These are phyloP conservation scores for Oxyura jamaicensis DNA, from an alignment of 2,113 vertebrate genomes.

Conservation along the genomic window DNA sequence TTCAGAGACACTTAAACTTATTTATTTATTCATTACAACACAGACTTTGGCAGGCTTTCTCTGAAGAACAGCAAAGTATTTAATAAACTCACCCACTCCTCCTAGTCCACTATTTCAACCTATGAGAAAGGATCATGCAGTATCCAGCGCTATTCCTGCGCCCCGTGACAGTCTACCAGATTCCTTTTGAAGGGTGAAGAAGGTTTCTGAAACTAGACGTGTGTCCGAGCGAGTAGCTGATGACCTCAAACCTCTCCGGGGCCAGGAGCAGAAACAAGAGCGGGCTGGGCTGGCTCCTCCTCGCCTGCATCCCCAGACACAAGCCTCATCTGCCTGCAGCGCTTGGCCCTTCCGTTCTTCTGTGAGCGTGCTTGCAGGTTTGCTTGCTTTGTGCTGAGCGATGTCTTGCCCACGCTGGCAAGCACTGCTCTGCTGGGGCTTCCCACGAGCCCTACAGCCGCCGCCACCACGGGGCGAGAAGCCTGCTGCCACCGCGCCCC, in stretches of 20 bases:
- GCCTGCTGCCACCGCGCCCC: fast-evolving
- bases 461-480: neutral
- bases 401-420: neutral
- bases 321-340: neutral
- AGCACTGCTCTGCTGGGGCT: neutral
- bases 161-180: neutral
- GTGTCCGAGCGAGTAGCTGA: neutral
- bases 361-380: neutral
- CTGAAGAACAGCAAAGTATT: neutral
- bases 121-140: neutral
- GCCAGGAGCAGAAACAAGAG: neutral
- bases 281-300: neutral
- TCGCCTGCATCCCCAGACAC: neutral
- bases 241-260: neutral
- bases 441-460: neutral
- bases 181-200: neutral
- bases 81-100: neutral
- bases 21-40: neutral
- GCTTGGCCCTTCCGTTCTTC: neutral
- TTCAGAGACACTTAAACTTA: neutral
- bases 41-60: neutral
- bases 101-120: neutral
- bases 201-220: neutral
- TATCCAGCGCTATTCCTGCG: neutral
- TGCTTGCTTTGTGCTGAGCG: neutral